phyloP scores from a whole-genome alignment of 1,140 invertebrate species.

The Pseudomyrmex flavicornis region DNA sequence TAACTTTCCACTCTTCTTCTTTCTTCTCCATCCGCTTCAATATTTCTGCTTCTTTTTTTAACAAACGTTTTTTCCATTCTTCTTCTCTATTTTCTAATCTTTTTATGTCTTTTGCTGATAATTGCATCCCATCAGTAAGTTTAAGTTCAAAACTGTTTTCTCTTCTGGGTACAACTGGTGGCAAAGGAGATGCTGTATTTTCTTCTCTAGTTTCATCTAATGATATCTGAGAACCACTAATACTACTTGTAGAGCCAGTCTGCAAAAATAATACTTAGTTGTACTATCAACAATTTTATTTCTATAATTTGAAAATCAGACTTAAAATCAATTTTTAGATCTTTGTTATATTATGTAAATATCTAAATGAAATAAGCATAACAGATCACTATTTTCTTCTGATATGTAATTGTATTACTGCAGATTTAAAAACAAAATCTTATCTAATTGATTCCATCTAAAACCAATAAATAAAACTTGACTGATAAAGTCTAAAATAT shows the following conservation, averaged over 20 bases:
- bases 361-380: no score
- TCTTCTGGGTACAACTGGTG: conserved; percentile 72
- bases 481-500: not conserved
- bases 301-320: not conserved
- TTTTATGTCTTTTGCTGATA: conserved; percentile 84
- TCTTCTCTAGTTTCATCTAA: conserved; percentile 81
- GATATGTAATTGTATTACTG: no score
- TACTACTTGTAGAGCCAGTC: conserved; percentile 87
- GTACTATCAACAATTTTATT: not conserved
- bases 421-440: not conserved
- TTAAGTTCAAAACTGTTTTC: conserved; percentile 82
- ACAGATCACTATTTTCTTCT: no score
- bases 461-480: not conserved
- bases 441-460: not conserved
- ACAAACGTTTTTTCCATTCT: conserved; percentile 85
- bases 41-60: conserved; percentile 87
- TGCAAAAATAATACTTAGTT: conserved; percentile 50
- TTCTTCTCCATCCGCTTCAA: conserved; percentile 86
- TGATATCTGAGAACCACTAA: conserved; percentile 85
- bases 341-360: no score
- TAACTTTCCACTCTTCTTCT: conserved; percentile 85
- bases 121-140: conserved; percentile 78
- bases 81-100: conserved; percentile 84
- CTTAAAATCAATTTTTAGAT: not conserved
- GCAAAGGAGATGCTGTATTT: conserved; percentile 69